These are phyloP conservation scores for Forbesichthys agassizii DNA, from an alignment of 2,113 vertebrate genomes.

Conservation along the genomic window DNA sequence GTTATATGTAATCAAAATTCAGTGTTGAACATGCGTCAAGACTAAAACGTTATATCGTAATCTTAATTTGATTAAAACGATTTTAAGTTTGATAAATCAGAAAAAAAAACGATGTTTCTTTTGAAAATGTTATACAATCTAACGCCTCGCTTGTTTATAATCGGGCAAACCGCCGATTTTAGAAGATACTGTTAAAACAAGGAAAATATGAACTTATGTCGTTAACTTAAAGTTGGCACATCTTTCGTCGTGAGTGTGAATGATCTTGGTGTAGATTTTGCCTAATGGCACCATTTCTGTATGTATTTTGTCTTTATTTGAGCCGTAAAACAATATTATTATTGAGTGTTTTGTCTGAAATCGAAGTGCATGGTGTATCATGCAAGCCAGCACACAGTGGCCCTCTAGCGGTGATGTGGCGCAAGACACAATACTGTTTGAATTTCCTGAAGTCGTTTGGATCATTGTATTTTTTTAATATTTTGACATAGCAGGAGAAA, in stretches of 20 bases:
- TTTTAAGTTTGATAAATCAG: conserved; percentile 48
- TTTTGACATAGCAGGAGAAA: not conserved
- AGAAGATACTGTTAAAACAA: conserved; percentile 79
- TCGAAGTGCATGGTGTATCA: conserved; percentile 76
- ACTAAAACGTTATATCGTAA: conserved; percentile 75
- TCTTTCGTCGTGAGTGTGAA: conserved; percentile 43
- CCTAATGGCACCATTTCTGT: conserved; percentile 40
- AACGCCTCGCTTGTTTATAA: conserved; percentile 21
- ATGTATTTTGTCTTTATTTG: conserved; percentile 35
- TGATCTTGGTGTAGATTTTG: conserved; percentile 24
- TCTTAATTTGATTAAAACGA: conserved; percentile 56
- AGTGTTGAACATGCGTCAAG: conserved; percentile 65
- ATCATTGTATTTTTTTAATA: not conserved
- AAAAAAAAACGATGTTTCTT: conserved; percentile 54
- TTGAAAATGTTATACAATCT: conserved; percentile 11
- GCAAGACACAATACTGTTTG: conserved; percentile 22
- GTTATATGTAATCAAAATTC: conserved; percentile 52
- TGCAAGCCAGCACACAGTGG: conserved; percentile 53
- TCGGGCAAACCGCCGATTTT: conserved; percentile 55
- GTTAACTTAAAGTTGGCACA: conserved; percentile 70
- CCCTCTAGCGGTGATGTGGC: conserved; percentile 71
- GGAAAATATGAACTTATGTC: conserved; percentile 78
- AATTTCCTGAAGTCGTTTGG: no score
- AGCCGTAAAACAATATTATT: conserved; percentile 71
- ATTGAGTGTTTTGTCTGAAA: conserved; percentile 74